Base-by-base conservation (phyloP, 2,797 vertebrate species). In the Ispidina lecontei region DNA sequence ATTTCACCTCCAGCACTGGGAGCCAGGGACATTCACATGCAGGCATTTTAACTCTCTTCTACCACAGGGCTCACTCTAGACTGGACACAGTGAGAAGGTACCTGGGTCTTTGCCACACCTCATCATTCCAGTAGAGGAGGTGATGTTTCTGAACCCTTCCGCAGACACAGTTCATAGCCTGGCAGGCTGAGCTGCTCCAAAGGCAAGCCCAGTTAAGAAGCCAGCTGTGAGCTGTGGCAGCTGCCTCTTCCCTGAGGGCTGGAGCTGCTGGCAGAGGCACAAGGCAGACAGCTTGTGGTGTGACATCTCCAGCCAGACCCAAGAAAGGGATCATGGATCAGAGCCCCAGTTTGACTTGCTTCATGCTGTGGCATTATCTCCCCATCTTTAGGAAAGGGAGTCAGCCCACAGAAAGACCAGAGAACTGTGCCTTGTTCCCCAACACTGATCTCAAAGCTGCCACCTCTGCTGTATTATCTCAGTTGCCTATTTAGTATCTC, bases 61-160 rank as follows among this genome's bases (percentile, higher is more conserved):
- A 18, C 20, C 0, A 7, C 26, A 25, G 81, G 41, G 35, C 20
- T 71, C 14, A 2, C 37, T 58, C 62, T 16, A 76, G 69, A 39
- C 65, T 80, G 62, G 44, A 55, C 39, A 26, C 26, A 21, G 62
- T 0, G 7, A 22, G 37, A 55, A 91, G 54, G 19, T 4, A 23
- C 25, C 44, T 67, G 37, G 37, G 44, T 12, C 65, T 80, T 18
- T 71, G 67, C 69, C 70, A 88, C 62, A 33, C 44, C 49, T 77
- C 58, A 56, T 29, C 0, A 0, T 58, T 89, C 58, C 1, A 1
- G 73, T 3, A 64, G 47, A 63, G n/a, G 21, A 55, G 72, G 35
- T 26, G 49, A 65, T 20, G 55, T 9, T 75, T 41, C 44, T 67
- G 44, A 33, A 74, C 2, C 65, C 23, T 64, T 56, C 65, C 44